These are phyloP conservation scores for Bicyclus anynana DNA, from an alignment of 1,140 invertebrate species.

Conservation along the genomic window DNA sequence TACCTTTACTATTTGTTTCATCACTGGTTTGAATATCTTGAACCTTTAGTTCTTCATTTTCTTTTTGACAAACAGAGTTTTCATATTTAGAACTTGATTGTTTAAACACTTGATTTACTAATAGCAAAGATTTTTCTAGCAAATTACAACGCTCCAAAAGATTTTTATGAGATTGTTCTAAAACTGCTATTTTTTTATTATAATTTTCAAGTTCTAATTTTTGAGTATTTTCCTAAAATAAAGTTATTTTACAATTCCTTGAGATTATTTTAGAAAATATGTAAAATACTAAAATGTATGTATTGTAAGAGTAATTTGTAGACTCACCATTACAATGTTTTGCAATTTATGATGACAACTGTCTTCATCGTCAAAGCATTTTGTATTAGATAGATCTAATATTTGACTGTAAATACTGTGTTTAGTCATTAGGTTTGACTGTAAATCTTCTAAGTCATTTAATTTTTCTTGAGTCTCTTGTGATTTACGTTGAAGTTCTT, in stretches of 20 bases:
- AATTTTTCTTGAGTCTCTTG: constrained; percentile 47
- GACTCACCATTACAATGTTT: constrained; percentile 50
- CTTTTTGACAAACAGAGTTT: constrained; percentile 4
- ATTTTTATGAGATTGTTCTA: constrained; percentile 44
- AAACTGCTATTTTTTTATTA: constrained; percentile 44
- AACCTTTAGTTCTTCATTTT: constrained; percentile 16
- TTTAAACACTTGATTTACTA: constrained; percentile 52
- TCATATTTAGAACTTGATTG: constrained; percentile 10
- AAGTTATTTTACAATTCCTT: no score
- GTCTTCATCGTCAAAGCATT: constrained; percentile 46
- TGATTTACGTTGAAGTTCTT: constrained; percentile 49
- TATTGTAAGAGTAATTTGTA: constrained; percentile 4
- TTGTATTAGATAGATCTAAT: constrained; percentile 43
- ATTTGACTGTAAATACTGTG: constrained; percentile 60
- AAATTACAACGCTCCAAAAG: constrained; percentile 47
- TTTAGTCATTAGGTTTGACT: constrained; percentile 51
- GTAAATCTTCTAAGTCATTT: constrained; percentile 56
- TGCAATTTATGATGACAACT: constrained; percentile 58
- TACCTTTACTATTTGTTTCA: constrained; percentile 43
- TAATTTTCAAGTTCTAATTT: constrained; percentile 46
- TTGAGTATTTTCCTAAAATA: constrained; percentile 49
- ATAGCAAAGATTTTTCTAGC: constrained; percentile 51
- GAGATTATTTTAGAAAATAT: no score
- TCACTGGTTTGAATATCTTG: constrained; percentile 49
- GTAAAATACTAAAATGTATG: no score